Conservation (phyloP, 1,140 invertebrate species). For the Panagrolaimus sp. region DNA sequence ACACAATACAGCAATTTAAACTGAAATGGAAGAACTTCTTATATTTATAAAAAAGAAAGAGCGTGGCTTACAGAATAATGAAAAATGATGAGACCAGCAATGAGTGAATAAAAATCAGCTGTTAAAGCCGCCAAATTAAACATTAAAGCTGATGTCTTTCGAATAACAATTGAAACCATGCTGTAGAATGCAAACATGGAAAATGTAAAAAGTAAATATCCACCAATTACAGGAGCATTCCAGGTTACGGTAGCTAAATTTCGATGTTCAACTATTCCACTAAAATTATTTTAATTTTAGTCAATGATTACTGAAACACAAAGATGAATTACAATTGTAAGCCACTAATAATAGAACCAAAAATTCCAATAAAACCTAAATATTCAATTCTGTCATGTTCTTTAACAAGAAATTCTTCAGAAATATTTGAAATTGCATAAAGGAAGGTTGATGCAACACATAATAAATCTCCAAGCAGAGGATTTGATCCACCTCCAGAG, state of each 20-base stretch:
- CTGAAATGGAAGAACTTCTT: conserved; percentile 32
- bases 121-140: conserved; percentile 76
- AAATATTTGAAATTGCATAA: conserved; percentile 74
- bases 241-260: not conserved
- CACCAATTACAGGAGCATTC: not conserved
- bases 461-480: conserved; percentile 75
- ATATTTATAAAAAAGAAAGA: not conserved
- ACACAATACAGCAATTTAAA: conserved; percentile 53
- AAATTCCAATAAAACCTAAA: conserved; percentile 74
- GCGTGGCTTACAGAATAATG: conserved; percentile 4
- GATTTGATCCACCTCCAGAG: conserved; percentile 65
- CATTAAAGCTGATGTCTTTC: conserved; percentile 75
- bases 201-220: conserved; percentile 61
- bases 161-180: conserved; percentile 70
- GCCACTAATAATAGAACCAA: conserved; percentile 73
- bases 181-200: conserved; percentile 73
- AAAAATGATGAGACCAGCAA: conserved; percentile 64
- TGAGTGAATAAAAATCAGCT: conserved; percentile 76
- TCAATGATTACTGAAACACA: not conserved
- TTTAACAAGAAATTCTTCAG: conserved; percentile 76
- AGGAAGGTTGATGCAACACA: conserved; percentile 75
- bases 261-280: not conserved
- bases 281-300: not conserved
- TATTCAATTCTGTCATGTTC: conserved; percentile 74
- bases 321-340: conserved; percentile 70